Base-by-base conservation (phyloP, 2,888 invertebrate genomes). In the Stegana nigrithorax region DNA sequence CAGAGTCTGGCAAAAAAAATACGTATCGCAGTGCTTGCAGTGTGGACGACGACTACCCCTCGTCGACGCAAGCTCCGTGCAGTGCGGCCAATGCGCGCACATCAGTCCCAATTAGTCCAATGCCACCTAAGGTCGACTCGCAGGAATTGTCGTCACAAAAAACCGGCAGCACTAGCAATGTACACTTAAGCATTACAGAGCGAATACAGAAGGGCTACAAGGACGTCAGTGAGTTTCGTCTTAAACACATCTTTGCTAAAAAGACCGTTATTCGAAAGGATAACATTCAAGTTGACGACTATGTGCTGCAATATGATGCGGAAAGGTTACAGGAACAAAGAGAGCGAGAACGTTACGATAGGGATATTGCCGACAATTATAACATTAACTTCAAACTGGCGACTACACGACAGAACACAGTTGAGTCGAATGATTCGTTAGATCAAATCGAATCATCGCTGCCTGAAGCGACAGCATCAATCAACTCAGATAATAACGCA, bases 211-310 rank as follows among this genome's bases (percentile, higher is more conserved):
- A 79, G 21, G 79, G 83, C 59, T 85, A 83, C 66, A 84, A 81
- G 60, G 82, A 82, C 36, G 64, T 84, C 2, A 76, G 80, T n/a
- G 83, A 84, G 23, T 78, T 85, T 60, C 79, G 82, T 19, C 61
- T 85, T 6, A 84, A 82, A 63, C 75, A 83, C 69, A 69, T 85
- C 47, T 81, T 85, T 29, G 75, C 77, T 25, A 84, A 77, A 65
- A 83, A 83, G 59, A 83, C 83, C 2, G 72, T 78, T 1, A 71
- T 85, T 0, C 77, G 78, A 1, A 73, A 69, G 25, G 84, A 84
- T n/a, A 71, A 65, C 60, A 85, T 85, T 29, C 74, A 81, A 42
- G 79, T 85, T 26, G 76, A 78, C 12, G 75, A 78, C 23, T 84
- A 84, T 63, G 80, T 82, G 29, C 64, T 77, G 6, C 81, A 80